Base-by-base conservation (phyloP, 2,888 invertebrate genomes). In the Troilus luridus region DNA sequence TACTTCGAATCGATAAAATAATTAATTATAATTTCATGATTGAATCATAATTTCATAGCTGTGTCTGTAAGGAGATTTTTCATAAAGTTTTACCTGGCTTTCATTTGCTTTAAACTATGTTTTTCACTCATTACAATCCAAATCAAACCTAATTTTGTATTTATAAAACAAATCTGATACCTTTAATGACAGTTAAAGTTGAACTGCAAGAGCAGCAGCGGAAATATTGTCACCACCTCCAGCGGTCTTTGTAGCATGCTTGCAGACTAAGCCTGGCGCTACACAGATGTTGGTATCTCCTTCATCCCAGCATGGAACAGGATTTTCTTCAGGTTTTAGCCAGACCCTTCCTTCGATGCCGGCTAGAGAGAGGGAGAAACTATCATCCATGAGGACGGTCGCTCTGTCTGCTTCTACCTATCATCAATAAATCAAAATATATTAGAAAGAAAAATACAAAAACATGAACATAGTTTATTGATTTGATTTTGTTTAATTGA, bases 171-270 rank as follows among this genome's bases (percentile, higher is more conserved):
- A 67, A 67, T 41, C 12, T 67, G 24, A 24, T 41, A 85, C 85
- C 85, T 85, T 85, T 27, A 24, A 27, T 2, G 17, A n/a, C 19
- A 58, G 7, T 88, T 72, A 93, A 62, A 94, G 93, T 92, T 95
- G 95, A 88, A 94, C 93, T 54, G 95, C 96, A 24, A 98, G 94
- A n/a, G 97, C 98, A 3, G 98, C 97, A n/a, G 97, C 97, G 0
- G 98, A 98, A 92, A 98, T 97, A 93, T 98, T 98, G 94, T 98
- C 98, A 0, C 98, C 98, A 17, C 97, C 98, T 0, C 98, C 98
- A 0, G 97, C 98, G 0, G 98, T 98, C 93, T 97, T 96, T 92
- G 96, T 95, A 0, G 97, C 97, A 93, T 97, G 95, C 0, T 97
- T 97, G 93, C 98, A 98, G 7, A 98, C 97, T 58, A 98, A 94